Evolutionary conservation across 2,797 vertebrate species (phyloP).

Genomic region (Spinus pinus): DNA sequence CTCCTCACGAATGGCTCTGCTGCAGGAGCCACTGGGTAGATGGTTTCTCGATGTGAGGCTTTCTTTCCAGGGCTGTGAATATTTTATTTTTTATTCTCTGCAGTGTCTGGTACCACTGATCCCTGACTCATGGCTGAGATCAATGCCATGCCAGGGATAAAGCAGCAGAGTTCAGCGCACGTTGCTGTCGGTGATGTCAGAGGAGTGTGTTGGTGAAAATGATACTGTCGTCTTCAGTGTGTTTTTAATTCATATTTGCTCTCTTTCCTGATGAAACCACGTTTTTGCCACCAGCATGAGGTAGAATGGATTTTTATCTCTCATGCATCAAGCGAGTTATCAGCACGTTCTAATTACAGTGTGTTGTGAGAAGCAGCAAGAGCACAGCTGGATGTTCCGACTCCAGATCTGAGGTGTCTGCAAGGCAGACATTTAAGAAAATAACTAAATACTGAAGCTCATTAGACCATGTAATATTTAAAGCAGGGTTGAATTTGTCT

Average conservation of each 20-base stretch:
- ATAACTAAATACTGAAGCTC: slow-evolving; percentile 37
- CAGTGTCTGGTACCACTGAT: not conserved
- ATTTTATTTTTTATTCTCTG: not conserved
- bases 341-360: slow-evolving; percentile 59
- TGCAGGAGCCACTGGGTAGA: not conserved
- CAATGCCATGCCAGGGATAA: not conserved
- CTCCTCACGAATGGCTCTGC: not conserved
- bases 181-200: not conserved
- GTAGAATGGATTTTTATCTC: slow-evolving; percentile 60
- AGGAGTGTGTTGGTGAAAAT: not conserved
- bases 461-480: slow-evolving; percentile 52
- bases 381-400: slow-evolving; percentile 57
- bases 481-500: slow-evolving; percentile 43
- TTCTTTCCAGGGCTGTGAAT: not conserved
- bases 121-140: not conserved
- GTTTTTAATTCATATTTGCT: slow-evolving; percentile 44
- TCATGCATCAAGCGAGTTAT: slow-evolving; percentile 53
- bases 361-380: slow-evolving; percentile 58
- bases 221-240: not conserved
- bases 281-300: slow-evolving; percentile 47
- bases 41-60: not conserved
- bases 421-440: slow-evolving; percentile 33
- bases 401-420: slow-evolving; percentile 50
- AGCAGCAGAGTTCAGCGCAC: not conserved
- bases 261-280: slow-evolving; percentile 48